Base-by-base conservation (phyloP, 2,797 vertebrate genomes). In the Tauraco hartlaubi region DNA sequence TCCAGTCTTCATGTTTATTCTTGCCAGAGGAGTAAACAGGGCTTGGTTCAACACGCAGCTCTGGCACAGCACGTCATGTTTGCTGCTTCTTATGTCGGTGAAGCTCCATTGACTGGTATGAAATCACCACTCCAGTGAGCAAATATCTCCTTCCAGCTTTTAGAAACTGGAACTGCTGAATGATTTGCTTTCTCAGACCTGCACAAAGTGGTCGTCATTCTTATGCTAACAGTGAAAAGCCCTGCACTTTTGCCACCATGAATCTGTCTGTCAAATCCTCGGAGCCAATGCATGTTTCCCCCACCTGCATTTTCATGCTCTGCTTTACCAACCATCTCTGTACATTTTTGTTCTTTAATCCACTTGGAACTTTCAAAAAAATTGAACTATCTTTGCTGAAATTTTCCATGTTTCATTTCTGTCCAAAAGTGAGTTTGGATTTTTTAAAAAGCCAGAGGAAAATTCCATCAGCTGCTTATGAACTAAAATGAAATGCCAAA, bases 401-500 rank as follows among this genome's bases (percentile, higher is more conserved):
- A 86, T 73, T 86, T 95, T 96, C 91, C 87, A 9, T 76, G 44
- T 66, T 88, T 84, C 33, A 14, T 63, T 94, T 90, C 76, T 84
- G 55, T 92, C 62, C 83, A 76, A 94, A 94, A 55, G 69, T 81
- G 85, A 78, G 46, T 43, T 74, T 61, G 63, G 63, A 33, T 71
- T 82, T 90, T 92, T 73, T 67, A 48, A 82, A 87, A 92, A 92
- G 49, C 37, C 46, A 33, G 55, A 88, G 94, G 85, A 94, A 96
- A 94, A 88, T 94, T 97, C 93, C 94, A 71, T 85, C 69, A n/a
- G 63, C 73, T 79, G 33, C 56, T 86, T 61, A 44, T 33, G 67
- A 88, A 39, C 44, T 67, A 67, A 86, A 94, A 64, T 26, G 39
- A 88, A 82, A 74, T 90, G 76, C 77, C 88, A 96, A 97, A 94